Conservation (phyloP, 2,113 vertebrate species). For the Pagrus major region DNA sequence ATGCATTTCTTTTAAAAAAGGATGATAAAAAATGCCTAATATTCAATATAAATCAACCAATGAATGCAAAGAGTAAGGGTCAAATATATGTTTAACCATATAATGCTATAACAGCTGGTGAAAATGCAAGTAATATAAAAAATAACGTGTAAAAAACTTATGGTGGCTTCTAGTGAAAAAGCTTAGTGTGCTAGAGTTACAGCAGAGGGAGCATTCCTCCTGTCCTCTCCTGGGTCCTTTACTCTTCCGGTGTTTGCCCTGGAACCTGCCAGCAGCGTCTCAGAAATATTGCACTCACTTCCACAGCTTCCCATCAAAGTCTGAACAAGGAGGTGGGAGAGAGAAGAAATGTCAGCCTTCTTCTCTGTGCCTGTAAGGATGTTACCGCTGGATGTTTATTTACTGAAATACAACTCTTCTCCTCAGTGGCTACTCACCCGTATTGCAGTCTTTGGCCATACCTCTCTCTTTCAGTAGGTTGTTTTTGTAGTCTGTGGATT, state of each 20-base stretch:
- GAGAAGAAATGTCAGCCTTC: not conserved
- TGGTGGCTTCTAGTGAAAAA: constrained; percentile 48
- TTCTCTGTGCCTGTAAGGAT: not conserved
- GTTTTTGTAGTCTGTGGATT: constrained; percentile 94
- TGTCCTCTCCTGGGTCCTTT: constrained; percentile 67
- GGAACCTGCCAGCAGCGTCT: constrained; percentile 93
- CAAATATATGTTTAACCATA: constrained; percentile 39
- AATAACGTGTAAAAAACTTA: constrained; percentile 19
- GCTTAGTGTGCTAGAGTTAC: constrained; percentile 55
- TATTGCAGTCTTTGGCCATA: constrained; percentile 90
- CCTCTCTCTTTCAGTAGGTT: constrained; percentile 95
- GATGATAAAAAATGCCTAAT: constrained; percentile 10
- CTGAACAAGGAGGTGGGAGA: constrained; percentile 77
- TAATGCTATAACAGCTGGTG: constrained; percentile 41
- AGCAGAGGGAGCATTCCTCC: constrained; percentile 75
- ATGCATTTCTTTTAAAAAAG: constrained; percentile 55
- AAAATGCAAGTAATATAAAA: constrained; percentile 39
- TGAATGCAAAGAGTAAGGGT: constrained; percentile 36
- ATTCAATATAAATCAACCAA: constrained; percentile 33
- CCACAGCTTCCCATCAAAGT: constrained; percentile 92
- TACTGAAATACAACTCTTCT: not conserved
- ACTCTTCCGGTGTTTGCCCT: constrained; percentile 81
- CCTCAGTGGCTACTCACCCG: constrained; percentile 82
- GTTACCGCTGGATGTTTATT: not conserved
- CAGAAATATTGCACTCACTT: constrained; percentile 84